Conservation (phyloP, 2,888 invertebrate species). For the Xanthorhoe designata region DNA sequence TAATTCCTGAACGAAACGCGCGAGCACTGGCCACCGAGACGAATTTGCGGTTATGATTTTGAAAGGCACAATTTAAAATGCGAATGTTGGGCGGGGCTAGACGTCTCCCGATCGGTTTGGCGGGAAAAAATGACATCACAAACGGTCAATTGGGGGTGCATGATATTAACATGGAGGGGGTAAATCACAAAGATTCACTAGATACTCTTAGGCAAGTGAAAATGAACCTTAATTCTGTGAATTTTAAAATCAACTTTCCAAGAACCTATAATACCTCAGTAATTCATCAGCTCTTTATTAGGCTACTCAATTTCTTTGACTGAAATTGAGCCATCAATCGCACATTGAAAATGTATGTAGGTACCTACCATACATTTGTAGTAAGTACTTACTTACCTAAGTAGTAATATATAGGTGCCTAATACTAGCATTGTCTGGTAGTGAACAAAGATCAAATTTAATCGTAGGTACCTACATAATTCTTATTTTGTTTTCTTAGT, state of each 20-base stretch:
- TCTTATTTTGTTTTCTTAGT: too few relatives aligned
- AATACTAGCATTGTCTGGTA: too few relatives aligned
- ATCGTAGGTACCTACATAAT: too few relatives aligned
- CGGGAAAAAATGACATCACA: slow-evolving; percentile 80
- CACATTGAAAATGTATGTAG: too few relatives aligned
- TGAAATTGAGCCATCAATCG: neutral
- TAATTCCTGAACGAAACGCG: slow-evolving; percentile 51
- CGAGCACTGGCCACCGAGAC: slow-evolving; percentile 56
- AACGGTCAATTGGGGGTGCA: slow-evolving; percentile 78
- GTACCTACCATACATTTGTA: too few relatives aligned
- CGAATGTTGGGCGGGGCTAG: slow-evolving; percentile 69
- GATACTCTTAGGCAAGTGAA: neutral
- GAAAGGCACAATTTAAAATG: slow-evolving; percentile 70
- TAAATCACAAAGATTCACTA: slow-evolving; percentile 24
- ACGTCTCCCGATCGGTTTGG: slow-evolving; percentile 71
- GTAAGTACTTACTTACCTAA: too few relatives aligned
- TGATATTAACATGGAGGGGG: slow-evolving; percentile 53
- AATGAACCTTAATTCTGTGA: neutral
- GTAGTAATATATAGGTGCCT: too few relatives aligned
- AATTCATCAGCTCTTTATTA: neutral
- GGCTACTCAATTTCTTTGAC: neutral
- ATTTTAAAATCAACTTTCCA: slow-evolving; percentile 5
- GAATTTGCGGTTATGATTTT: slow-evolving; percentile 75
- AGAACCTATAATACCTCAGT: neutral
- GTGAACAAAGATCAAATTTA: too few relatives aligned